Base-by-base conservation (phyloP, 2,797 vertebrate species). In the Typhlichthys subterraneus region DNA sequence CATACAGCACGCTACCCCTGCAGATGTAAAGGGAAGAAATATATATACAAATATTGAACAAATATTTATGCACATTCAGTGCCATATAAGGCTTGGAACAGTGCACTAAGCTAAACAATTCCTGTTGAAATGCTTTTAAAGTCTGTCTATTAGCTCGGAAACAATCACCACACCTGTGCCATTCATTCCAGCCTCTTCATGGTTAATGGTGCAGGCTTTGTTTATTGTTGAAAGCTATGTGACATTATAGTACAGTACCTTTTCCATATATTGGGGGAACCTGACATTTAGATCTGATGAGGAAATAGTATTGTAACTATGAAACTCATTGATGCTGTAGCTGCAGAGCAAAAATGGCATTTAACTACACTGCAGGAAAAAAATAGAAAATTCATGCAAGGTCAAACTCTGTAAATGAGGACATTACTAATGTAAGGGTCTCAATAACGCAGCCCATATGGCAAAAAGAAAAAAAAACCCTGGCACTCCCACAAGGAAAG, bases 251-350 rank as follows among this genome's bases (percentile, higher is more conserved):
- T 23, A 72, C 70, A 70, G 45, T 0, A n/a, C 48, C 51, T n/a
- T 56, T 31, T 33, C 61, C 60, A 69, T 68, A 80, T 73, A 75
- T 73, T 72, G 68, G 52, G 56, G 13, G 13, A 3, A 63, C 48
- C 61, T 84, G 80, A 76, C 77, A 84, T 85, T 87, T 78, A 76
- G 70, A 76, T 57, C 64, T 69, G 78, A 83, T 58, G 77, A 81
- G 74, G 67, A 66, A 63, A 62, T 47, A 67, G 58, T 45, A 45
- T 63, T 7, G 53, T 33, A 62, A 65, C 69, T 65, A 58, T 68
- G 64, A 73, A 82, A 59, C 53, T 73, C 70, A 80, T 85, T 72
- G 81, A 77, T 56, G 33, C 51, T 60, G 8, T 65, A 47, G 61
- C 31, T 13, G 55, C 17, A 15, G 23, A 57, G 57, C 59, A 23